These are phyloP conservation scores for Pyrochroa serraticornis DNA, from an alignment of 2,888 invertebrate species.

Conservation along the genomic window DNA sequence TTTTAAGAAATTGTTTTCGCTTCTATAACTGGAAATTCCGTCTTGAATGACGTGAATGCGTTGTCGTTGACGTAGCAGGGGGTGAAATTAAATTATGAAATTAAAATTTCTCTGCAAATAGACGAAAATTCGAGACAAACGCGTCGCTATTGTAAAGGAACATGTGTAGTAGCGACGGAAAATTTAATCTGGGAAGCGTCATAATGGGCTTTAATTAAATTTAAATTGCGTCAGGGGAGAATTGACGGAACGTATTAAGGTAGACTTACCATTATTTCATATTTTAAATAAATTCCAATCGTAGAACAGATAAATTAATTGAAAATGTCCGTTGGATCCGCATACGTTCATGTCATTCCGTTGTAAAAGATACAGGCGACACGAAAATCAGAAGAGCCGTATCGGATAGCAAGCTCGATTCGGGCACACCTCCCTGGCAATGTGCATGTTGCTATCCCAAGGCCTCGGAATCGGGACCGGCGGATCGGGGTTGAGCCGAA, in stretches of 20 bases:
- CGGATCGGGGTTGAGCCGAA: slow-evolving; percentile 24
- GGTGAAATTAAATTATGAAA: no score
- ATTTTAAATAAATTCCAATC: slow-evolving; percentile 48
- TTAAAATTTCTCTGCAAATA: no score
- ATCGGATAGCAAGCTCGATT: slow-evolving; percentile 22
- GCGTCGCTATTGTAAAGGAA: not conserved
- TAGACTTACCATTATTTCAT: slow-evolving; percentile 52
- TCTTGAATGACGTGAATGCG: no score
- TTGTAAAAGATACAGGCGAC: slow-evolving; percentile 21
- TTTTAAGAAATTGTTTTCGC: no score
- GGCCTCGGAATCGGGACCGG: slow-evolving; percentile 23
- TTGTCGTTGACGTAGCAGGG: no score
- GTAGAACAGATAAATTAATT: slow-evolving; percentile 44
- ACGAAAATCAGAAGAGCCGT: slow-evolving; percentile 20
- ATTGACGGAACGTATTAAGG: not conserved
- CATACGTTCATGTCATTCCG: slow-evolving; percentile 47
- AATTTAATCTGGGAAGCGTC: not conserved
- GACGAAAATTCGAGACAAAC: not conserved
- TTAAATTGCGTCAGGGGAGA: not conserved
- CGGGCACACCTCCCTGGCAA: slow-evolving; percentile 39
- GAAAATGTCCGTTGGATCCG: slow-evolving; percentile 40
- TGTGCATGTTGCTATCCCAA: slow-evolving; percentile 35
- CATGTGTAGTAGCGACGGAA: not conserved
- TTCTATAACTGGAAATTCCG: no score
- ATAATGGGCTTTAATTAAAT: slow-evolving; percentile 1